Evolutionary conservation across 2,888 invertebrate genomes (phyloP).

Genomic region (Brachylomia viminalis): DNA sequence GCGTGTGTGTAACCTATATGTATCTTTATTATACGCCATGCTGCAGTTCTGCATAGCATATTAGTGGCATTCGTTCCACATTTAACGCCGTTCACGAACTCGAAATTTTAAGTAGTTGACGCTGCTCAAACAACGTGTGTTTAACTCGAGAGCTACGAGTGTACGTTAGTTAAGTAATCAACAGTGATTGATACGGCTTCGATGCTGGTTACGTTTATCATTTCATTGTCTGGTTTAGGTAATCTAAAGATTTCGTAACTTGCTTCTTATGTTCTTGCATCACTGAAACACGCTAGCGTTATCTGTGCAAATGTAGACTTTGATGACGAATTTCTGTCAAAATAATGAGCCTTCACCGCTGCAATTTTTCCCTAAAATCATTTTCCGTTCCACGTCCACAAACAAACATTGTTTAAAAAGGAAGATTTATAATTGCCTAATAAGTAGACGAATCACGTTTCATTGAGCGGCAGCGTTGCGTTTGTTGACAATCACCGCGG

Average conservation of each 20-base stretch:
- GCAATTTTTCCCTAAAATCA: conserved; percentile 44
- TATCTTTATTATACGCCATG: conserved; percentile 56
- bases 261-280: conserved; percentile 17
- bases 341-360: conserved; percentile 42
- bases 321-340: conserved; percentile 28
- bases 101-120: conserved; percentile 52
- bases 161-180: conserved; percentile 47
- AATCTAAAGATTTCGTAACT: conserved; percentile 30
- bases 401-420: conserved; percentile 62
- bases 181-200: conserved; percentile 53
- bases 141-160: conserved; percentile 40
- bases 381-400: conserved; percentile 42
- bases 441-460: conserved; percentile 80
- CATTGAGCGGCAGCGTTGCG: conserved; percentile 72
- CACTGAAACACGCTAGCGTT: conserved; percentile 7
- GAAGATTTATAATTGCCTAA: conserved; percentile 73
- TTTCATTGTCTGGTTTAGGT: conserved; percentile 37
- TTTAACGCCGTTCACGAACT: conserved; percentile 58
- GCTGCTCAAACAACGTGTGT: conserved; percentile 42
- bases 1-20: conserved; percentile 49
- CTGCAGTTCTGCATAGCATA: conserved; percentile 57
- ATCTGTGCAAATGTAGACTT: neutral
- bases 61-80: conserved; percentile 60
- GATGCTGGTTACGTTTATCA: conserved; percentile 38
- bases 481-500: conserved; percentile 78